Percentiles rank a stretch among this genome's conserved stretches.
phyloP scores from a whole-genome alignment of 2,888 invertebrate species.

The Drosophila greeni region DNA sequence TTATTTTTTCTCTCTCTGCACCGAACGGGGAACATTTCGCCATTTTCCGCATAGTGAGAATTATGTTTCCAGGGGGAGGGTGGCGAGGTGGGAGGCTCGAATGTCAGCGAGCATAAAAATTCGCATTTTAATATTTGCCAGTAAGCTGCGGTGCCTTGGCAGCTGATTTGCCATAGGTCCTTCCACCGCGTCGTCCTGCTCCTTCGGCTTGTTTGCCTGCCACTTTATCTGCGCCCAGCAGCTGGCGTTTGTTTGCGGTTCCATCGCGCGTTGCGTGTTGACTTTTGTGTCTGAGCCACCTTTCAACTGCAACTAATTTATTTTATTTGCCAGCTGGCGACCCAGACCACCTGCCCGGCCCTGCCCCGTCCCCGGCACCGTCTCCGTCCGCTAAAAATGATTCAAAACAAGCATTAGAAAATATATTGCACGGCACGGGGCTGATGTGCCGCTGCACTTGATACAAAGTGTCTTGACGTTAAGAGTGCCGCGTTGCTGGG shows the following conservation, averaged over 20 bases:
- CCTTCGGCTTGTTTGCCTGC: conserved; percentile 61
- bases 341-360: conserved; percentile 17
- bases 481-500: conserved; percentile 20
- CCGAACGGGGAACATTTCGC: conserved; percentile 15
- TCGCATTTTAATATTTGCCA: conserved; percentile 74
- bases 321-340: conserved; percentile 68
- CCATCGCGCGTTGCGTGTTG: conserved; percentile 66
- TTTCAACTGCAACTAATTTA: conserved; percentile 74
- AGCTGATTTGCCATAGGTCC: conserved; percentile 63
- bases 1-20: conserved; percentile 3
- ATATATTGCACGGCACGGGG: conserved; percentile 56
- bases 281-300: conserved; percentile 72
- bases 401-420: conserved; percentile 72
- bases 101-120: conserved; percentile 74
- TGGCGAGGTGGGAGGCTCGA: conserved; percentile 45
- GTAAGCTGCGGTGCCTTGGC: conserved; percentile 65
- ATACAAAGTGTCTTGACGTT: conserved; percentile 55
- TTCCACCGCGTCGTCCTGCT: conserved; percentile 9
- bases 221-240: conserved; percentile 70
- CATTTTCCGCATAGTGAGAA: conserved; percentile 59
- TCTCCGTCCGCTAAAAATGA: conserved; percentile 53
- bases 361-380: neutral
- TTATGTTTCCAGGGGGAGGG: conserved; percentile 45
- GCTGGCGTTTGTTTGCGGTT: conserved; percentile 74
- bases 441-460: conserved; percentile 51